These are phyloP conservation scores for Cerceris rybyensis DNA, from an alignment of 2,888 invertebrate species.

Conservation along the genomic window DNA sequence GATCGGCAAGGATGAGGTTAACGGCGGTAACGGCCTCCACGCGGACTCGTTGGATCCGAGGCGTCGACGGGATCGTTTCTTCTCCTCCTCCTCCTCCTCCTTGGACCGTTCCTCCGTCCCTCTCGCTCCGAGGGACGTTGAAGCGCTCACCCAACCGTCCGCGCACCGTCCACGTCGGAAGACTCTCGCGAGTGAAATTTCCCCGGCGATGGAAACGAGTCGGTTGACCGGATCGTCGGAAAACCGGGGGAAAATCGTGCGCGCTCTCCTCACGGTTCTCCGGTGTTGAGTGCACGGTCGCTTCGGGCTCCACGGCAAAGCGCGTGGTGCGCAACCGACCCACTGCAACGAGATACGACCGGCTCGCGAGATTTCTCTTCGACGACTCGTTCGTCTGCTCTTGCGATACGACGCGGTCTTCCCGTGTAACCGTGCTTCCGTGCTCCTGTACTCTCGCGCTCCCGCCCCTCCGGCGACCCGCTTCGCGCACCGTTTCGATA, in stretches of 20 bases:
- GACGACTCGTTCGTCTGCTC: background rate
- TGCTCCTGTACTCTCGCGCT: too few relatives aligned
- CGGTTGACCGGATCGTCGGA: background rate
- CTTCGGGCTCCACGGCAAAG: constrained; percentile 50
- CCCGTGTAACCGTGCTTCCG: too few relatives aligned
- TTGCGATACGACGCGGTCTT: too few relatives aligned
- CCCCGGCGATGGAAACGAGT: too few relatives aligned
- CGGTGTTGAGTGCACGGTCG: constrained; percentile 74
- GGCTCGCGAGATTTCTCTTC: constrained; percentile 24
- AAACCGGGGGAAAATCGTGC: background rate
- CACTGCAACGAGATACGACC: constrained; percentile 36
- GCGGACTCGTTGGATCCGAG: too few relatives aligned
- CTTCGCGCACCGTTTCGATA: background rate
- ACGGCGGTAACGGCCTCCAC: constrained; percentile 19
- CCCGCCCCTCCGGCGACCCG: background rate
- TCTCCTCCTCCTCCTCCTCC: background rate
- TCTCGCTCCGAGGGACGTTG: too few relatives aligned
- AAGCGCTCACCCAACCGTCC: too few relatives aligned
- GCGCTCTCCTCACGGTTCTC: background rate
- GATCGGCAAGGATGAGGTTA: constrained; percentile 35
- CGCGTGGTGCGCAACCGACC: constrained; percentile 16
- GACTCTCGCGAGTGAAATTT: too few relatives aligned
- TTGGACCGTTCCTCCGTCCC: too few relatives aligned
- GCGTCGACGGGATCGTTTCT: background rate
- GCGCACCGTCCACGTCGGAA: too few relatives aligned